A percentile compares a stretch with the other conserved stretches of the same genome.
phyloP scores from a whole-genome alignment of 2,888 invertebrate genomes.

The Tricholauxania praeusta region DNA sequence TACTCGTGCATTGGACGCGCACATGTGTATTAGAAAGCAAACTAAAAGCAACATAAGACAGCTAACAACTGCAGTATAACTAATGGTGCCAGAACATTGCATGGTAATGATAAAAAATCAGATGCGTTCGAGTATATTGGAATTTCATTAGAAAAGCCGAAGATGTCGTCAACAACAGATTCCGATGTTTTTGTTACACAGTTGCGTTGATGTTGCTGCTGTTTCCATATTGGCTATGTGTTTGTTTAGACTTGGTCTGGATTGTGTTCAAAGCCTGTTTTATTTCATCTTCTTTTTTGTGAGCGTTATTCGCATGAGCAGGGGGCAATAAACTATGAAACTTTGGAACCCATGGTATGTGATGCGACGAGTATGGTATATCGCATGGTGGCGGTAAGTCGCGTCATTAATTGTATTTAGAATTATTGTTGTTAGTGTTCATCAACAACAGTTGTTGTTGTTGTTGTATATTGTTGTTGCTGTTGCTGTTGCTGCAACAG shows the following conservation, averaged over 20 bases:
- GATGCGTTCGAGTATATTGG: slow-evolving; percentile 44
- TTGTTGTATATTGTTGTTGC: slow-evolving; percentile 5
- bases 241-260: slow-evolving; percentile 25
- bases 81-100: no score
- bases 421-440: neutral
- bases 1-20: neutral
- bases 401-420: slow-evolving; percentile 14
- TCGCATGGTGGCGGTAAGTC: neutral
- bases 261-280: slow-evolving; percentile 31
- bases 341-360: slow-evolving; percentile 19
- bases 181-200: slow-evolving; percentile 23
- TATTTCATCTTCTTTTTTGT: neutral
- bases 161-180: neutral
- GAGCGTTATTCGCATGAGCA: neutral
- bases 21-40: neutral
- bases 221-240: slow-evolving; percentile 26
- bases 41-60: neutral
- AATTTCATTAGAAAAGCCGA: slow-evolving; percentile 47
- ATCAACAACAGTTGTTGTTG: slow-evolving; percentile 7
- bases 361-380: neutral
- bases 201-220: slow-evolving; percentile 16
- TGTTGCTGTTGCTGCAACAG: slow-evolving; percentile 8
- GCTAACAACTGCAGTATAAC: no score
- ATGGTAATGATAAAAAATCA: slow-evolving; percentile 21
- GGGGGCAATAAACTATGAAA: slow-evolving; percentile 60